Percentiles rank a stretch among this genome's conserved stretches.
phyloP scores from a whole-genome alignment of 2,888 invertebrate species.

The Megastigmus dorsalis region DNA sequence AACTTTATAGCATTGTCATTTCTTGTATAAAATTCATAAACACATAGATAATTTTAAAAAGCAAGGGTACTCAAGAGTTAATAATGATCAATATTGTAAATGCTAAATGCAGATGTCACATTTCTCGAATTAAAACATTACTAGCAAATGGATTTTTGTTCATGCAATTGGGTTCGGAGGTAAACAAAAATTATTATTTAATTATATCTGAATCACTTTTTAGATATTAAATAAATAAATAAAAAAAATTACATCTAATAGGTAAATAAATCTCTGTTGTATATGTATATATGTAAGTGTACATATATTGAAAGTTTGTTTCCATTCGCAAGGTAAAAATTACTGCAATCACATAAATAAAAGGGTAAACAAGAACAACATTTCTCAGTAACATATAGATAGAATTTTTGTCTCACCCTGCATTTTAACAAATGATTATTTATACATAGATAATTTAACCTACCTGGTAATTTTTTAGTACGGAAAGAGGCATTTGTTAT shows the following conservation, averaged over 20 bases:
- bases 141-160: constrained; percentile 12
- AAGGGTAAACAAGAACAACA: neutral
- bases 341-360: constrained; percentile 21
- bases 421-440: no score
- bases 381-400: constrained; percentile 6
- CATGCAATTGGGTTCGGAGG: constrained; percentile 28
- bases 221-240: neutral
- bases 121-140: neutral
- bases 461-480: constrained; percentile 96
- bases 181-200: constrained; percentile 5
- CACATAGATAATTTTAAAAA: no score
- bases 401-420: constrained; percentile 10
- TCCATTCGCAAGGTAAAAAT: constrained; percentile 8
- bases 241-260: neutral
- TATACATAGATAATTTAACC: constrained; percentile 62
- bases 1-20: no score
- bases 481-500: constrained; percentile 99
- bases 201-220: neutral
- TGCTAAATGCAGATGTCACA: constrained; percentile 12
- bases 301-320: neutral
- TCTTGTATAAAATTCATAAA: no score
- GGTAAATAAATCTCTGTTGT: neutral
- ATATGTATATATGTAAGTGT: neutral
- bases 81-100: neutral
- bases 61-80: no score